Evolutionary conservation across 2,888 invertebrate species (phyloP).

Genomic region (Meteorus cinctellus): DNA sequence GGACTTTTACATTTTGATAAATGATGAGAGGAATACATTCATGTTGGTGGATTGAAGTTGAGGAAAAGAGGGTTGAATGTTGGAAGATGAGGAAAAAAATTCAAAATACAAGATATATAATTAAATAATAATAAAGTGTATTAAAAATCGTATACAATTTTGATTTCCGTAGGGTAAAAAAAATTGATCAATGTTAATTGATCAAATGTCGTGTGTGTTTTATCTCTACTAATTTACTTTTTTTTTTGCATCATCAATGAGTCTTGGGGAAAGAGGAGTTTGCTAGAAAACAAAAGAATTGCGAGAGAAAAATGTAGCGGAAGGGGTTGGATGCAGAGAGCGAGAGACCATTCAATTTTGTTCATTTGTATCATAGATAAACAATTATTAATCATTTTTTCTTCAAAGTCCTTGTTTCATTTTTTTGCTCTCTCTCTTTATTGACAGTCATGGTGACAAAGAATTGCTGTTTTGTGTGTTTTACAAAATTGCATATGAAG

Average conservation of each 20-base stretch:
- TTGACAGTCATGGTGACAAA: slow-evolving; percentile 34
- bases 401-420: slow-evolving; percentile 54
- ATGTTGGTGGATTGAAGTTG: slow-evolving; percentile 10
- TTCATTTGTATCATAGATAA: background rate
- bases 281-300: slow-evolving; percentile 11
- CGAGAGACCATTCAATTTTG: slow-evolving; percentile 22
- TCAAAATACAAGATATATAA: slow-evolving; percentile 50
- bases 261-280: slow-evolving; percentile 15
- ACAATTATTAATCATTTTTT: slow-evolving; percentile 40
- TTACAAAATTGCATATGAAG: slow-evolving; percentile 23
- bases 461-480: slow-evolving; percentile 9
- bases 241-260: slow-evolving; percentile 17
- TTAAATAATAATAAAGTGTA: slow-evolving; percentile 72
- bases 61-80: background rate
- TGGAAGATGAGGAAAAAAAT: slow-evolving; percentile 38
- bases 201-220: slow-evolving; percentile 6
- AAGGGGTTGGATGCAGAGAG: slow-evolving; percentile 30
- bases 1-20: slow-evolving; percentile 16
- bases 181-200: background rate
- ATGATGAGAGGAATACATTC: slow-evolving; percentile 36
- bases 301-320: background rate
- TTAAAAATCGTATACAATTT: slow-evolving; percentile 73
- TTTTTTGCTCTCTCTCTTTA: slow-evolving; percentile 24
- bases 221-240: background rate
- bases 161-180: slow-evolving; percentile 60